Percentiles rank a stretch among this genome's conserved stretches.
Conservation (phyloP, 35 echinoderm and acorn worm species). For the Ophioderma brevispina region DNA sequence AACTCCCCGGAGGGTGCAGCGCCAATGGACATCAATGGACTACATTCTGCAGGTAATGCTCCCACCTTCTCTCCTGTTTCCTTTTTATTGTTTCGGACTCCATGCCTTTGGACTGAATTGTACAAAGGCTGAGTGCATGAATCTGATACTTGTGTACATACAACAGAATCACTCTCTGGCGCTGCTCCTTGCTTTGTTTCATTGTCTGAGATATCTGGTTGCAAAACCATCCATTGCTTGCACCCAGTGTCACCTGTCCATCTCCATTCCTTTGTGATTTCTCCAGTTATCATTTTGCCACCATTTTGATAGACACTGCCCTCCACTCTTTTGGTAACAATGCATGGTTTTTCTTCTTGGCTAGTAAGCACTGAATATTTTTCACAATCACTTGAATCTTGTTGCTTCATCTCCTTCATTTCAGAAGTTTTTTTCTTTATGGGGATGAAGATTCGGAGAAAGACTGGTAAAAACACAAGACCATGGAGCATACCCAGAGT, state of each 20-base stretch:
- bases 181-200: background rate
- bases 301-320: background rate
- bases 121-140: background rate
- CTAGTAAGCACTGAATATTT: background rate
- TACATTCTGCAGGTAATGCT: too few relatives aligned
- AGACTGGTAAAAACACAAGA: constrained; percentile 71
- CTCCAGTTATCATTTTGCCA: background rate
- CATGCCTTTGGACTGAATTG: background rate
- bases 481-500: constrained; percentile 63
- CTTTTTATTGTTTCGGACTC: background rate
- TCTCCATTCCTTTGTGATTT: too few relatives aligned
- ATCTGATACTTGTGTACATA: background rate
- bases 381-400: background rate
- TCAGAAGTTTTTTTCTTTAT: background rate
- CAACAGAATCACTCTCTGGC: background rate
- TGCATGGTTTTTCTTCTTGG: background rate
- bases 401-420: background rate
- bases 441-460: constrained; percentile 22
- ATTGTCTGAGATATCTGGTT: background rate
- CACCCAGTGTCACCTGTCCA: background rate
- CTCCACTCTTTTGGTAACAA: background rate
- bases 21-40: background rate
- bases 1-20: background rate
- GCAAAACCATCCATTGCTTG: background rate
- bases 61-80: too few relatives aligned